phyloP scores from a whole-genome alignment of 2,888 invertebrate species.

The Cheilosia pagana region DNA sequence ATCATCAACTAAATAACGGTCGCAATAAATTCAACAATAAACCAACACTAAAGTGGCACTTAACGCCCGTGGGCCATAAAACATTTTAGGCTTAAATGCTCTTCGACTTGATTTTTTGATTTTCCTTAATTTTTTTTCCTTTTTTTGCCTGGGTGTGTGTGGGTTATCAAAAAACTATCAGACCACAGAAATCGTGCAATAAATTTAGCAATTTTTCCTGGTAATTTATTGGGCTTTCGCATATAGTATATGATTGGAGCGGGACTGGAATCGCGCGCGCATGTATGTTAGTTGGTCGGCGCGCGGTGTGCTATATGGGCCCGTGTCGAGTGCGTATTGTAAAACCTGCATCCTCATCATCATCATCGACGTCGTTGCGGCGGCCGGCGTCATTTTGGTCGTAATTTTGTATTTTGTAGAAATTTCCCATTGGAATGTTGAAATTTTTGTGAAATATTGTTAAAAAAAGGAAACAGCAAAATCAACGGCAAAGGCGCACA shows the following conservation, averaged over 20 bases:
- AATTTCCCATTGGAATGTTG: conserved; percentile 74
- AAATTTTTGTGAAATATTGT: conserved; percentile 72
- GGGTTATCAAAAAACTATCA: conserved; percentile 74
- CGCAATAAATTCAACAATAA: conserved; percentile 73
- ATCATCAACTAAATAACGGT: conserved; percentile 73
- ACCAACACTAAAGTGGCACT: conserved; percentile 75
- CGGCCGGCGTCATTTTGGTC: conserved; percentile 56
- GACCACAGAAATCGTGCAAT: conserved; percentile 71
- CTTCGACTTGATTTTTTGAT: conserved; percentile 39
- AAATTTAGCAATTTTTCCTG: conserved; percentile 72
- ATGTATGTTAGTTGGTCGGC: conserved; percentile 38
- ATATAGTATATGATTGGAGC: conserved; percentile 24
- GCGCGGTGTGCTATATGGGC: conserved; percentile 53
- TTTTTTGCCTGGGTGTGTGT: conserved; percentile 15
- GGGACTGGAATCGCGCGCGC: conserved; percentile 16
- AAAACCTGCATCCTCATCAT: conserved; percentile 44
- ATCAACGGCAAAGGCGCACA: background rate
- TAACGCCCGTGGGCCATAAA: conserved; percentile 61
- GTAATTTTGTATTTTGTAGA: conserved; percentile 70
- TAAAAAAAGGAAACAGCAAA: conserved; percentile 13
- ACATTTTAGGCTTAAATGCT: conserved; percentile 62
- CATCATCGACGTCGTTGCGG: conserved; percentile 47
- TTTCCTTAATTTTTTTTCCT: conserved; percentile 13
- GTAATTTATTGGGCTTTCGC: conserved; percentile 68
- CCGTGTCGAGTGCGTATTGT: conserved; percentile 47